These are phyloP conservation scores for Drosophila multiciliata DNA, from an alignment of 2,888 invertebrate species.

Conservation along the genomic window DNA sequence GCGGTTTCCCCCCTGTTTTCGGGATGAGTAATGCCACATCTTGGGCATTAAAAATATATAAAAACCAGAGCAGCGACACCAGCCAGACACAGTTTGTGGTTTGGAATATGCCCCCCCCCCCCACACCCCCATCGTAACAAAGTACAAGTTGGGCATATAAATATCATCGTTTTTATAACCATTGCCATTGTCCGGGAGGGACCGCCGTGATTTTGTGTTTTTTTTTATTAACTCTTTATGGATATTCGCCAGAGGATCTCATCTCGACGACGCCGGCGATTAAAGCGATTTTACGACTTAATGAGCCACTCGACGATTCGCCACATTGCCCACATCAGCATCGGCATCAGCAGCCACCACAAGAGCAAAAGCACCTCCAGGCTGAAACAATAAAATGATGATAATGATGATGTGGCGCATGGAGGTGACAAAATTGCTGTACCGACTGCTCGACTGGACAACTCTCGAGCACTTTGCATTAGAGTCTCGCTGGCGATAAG, in stretches of 20 bases:
- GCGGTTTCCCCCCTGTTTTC: slow-evolving; percentile 6
- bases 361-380: not conserved
- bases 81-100: slow-evolving; percentile 45
- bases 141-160: slow-evolving; percentile 68
- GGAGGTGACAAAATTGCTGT: slow-evolving; percentile 77
- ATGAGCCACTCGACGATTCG: slow-evolving; percentile 75
- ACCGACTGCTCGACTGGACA: slow-evolving; percentile 39
- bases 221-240: slow-evolving; percentile 78
- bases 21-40: slow-evolving; percentile 62
- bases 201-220: slow-evolving; percentile 72
- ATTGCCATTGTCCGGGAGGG: slow-evolving; percentile 49
- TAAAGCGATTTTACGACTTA: slow-evolving; percentile 78
- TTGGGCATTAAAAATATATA: slow-evolving; percentile 63
- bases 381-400: slow-evolving; percentile 70
- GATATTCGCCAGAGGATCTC: slow-evolving; percentile 72
- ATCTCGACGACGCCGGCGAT: slow-evolving; percentile 55
- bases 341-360: not conserved
- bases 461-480: slow-evolving; percentile 28
- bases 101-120: slow-evolving; percentile 25
- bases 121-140: not conserved
- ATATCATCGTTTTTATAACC: slow-evolving; percentile 70
- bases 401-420: slow-evolving; percentile 74
- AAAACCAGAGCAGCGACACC: slow-evolving; percentile 57
- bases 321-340: slow-evolving; percentile 63
- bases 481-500: slow-evolving; percentile 40